Percentiles rank a stretch among this genome's conserved stretches.
These are phyloP conservation scores for Lagria hirta DNA, from an alignment of 2,888 invertebrate genomes.

Conservation along the genomic window DNA sequence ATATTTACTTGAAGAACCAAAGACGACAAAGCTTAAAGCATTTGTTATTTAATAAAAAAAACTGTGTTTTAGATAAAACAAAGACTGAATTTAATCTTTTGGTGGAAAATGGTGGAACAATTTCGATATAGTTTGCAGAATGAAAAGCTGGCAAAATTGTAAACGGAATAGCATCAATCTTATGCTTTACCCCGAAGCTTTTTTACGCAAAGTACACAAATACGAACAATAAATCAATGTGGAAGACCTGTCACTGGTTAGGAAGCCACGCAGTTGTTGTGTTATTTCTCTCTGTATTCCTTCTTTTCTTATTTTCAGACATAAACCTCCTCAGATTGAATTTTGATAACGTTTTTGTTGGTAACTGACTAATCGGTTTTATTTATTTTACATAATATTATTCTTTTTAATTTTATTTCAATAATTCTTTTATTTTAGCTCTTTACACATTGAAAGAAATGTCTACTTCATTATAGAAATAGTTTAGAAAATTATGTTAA, in stretches of 20 bases:
- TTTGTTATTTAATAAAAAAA: no score
- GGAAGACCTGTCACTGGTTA: slow-evolving; percentile 51
- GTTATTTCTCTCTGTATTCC: slow-evolving; percentile 27
- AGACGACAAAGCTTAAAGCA: no score
- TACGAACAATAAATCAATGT: slow-evolving; percentile 54
- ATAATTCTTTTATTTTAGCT: no score
- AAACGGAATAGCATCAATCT: slow-evolving; percentile 51
- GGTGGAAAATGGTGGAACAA: slow-evolving; percentile 26
- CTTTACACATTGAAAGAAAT: no score
- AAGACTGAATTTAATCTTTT: slow-evolving; percentile 22
- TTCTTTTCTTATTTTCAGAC: slow-evolving; percentile 17
- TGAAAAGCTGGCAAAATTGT: slow-evolving; percentile 39
- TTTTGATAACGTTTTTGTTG: no score
- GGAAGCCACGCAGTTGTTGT: slow-evolving; percentile 38
- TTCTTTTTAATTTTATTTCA: no score
- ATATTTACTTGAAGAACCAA: no score
- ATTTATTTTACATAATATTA: no score
- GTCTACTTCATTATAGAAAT: no score
- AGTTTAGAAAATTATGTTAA: no score
- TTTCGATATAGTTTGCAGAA: slow-evolving; percentile 29
- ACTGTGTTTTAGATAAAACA: slow-evolving; percentile 15
- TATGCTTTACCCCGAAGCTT: slow-evolving; percentile 45
- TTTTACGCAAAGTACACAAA: slow-evolving; percentile 52
- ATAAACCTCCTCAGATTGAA: slow-evolving; percentile 3
- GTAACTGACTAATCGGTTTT: no score